Evolutionary conservation across 1,140 invertebrate species (phyloP).

Genomic region (Conus betulinus): DNA sequence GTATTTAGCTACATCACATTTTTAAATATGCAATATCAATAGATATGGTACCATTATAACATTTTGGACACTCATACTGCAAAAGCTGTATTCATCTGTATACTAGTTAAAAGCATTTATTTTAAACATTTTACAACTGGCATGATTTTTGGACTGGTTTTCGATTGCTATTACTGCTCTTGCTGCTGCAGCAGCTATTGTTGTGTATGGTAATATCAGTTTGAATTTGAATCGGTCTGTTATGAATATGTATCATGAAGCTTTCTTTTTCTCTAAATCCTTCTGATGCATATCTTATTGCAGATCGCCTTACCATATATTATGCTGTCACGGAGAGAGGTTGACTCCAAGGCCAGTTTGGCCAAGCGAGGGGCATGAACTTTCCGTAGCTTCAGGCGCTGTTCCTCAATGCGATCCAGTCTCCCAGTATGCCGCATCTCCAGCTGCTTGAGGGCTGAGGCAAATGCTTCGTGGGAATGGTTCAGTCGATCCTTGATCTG

Average conservation of each 20-base stretch:
- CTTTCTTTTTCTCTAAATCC: not conserved
- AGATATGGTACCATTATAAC: too few relatives aligned
- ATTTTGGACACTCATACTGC: too few relatives aligned
- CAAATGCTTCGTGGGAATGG: constrained; percentile 84
- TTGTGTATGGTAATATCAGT: not conserved
- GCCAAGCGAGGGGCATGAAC: constrained; percentile 88
- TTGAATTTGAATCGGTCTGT: not conserved
- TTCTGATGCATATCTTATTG: not conserved
- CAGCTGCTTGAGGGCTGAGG: constrained; percentile 81
- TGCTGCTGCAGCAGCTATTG: not conserved
- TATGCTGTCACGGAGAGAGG: constrained; percentile 87
- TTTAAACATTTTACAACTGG: too few relatives aligned
- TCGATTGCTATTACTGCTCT: too few relatives aligned
- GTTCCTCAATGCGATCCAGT: constrained; percentile 89
- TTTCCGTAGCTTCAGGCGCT: constrained; percentile 83
- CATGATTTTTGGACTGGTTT: too few relatives aligned
- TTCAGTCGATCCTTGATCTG: constrained; percentile 83
- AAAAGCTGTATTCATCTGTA: too few relatives aligned
- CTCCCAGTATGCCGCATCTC: constrained; percentile 83
- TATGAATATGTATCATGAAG: too few relatives aligned
- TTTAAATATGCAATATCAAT: too few relatives aligned
- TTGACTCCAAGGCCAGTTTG: constrained; percentile 89
- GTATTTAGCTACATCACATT: too few relatives aligned
- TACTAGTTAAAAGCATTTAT: too few relatives aligned
- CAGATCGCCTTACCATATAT: constrained; percentile 78